phyloP scores from a whole-genome alignment of 2,113 vertebrate genomes.

The Orientallactaga bullata region DNA sequence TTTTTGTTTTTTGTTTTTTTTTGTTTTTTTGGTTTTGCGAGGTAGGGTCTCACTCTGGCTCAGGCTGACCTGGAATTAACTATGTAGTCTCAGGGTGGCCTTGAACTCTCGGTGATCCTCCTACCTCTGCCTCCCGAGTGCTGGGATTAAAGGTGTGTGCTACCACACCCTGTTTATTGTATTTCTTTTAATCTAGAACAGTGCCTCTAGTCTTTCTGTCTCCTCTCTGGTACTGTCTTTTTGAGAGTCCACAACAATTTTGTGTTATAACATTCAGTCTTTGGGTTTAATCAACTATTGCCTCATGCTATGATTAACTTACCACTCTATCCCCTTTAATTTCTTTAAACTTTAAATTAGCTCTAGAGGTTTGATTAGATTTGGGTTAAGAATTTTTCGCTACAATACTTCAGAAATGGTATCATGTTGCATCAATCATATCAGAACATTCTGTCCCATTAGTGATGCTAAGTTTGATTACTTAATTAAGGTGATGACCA shows the following conservation, averaged over 20 bases:
- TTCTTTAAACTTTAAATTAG: slow-evolving; percentile 43
- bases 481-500: neutral
- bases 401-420: neutral
- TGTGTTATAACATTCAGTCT: neutral
- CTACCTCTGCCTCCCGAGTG: no score
- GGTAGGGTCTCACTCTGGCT: no score
- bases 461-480: slow-evolving; percentile 18
- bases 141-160: no score
- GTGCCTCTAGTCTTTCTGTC: neutral
- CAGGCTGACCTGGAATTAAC: no score
- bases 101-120: no score
- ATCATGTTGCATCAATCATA: neutral
- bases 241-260: slow-evolving; percentile 23
- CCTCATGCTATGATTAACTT: slow-evolving; percentile 7
- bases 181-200: slow-evolving; percentile 32
- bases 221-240: neutral
- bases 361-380: slow-evolving; percentile 26
- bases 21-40: no score
- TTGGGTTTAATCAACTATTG: neutral
- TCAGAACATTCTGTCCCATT: neutral
- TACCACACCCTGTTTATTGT: no score
- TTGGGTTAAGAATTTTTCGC: slow-evolving; percentile 21
- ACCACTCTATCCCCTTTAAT: neutral
- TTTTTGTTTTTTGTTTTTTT: no score
- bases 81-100: no score